phyloP scores from a whole-genome alignment of 2,888 invertebrate species.

The Trichacis sp. region DNA sequence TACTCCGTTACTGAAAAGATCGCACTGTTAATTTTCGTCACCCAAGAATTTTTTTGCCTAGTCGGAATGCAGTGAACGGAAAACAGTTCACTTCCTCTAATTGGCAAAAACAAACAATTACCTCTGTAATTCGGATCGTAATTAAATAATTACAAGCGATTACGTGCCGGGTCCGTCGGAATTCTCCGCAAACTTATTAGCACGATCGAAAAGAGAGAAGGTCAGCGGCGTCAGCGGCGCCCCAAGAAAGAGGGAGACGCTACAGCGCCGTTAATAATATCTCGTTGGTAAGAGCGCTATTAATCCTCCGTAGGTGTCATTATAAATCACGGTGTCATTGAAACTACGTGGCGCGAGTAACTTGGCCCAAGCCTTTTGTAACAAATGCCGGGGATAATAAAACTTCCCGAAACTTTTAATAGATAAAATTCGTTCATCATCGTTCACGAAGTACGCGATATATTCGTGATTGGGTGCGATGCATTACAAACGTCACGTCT shows the following conservation, averaged over 20 bases:
- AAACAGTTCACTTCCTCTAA: no score
- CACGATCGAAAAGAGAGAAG: slow-evolving; percentile 20
- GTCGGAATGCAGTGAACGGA: no score
- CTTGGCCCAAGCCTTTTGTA: slow-evolving; percentile 28
- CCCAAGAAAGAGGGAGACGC: slow-evolving; percentile 42
- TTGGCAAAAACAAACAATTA: no score
- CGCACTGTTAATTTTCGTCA: no score
- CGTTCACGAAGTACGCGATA: neutral
- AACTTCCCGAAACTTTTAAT: slow-evolving; percentile 41
- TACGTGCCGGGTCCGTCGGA: neutral
- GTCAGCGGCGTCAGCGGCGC: slow-evolving; percentile 23
- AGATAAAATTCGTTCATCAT: neutral
- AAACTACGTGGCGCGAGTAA: slow-evolving; percentile 26
- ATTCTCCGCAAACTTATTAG: slow-evolving; percentile 33
- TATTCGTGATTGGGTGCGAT: no score
- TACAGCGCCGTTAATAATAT: slow-evolving; percentile 51
- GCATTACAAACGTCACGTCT: no score
- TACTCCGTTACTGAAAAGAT: no score
- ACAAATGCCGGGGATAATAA: slow-evolving; percentile 49
- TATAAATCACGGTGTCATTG: slow-evolving; percentile 47
- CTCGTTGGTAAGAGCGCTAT: slow-evolving; percentile 48
- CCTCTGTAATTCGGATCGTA: no score
- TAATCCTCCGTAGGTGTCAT: slow-evolving; percentile 48
- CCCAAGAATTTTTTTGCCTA: no score
- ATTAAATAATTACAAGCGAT: neutral